Conservation (phyloP, 2,888 invertebrate genomes). For the Synanthedon myopaeformis region DNA sequence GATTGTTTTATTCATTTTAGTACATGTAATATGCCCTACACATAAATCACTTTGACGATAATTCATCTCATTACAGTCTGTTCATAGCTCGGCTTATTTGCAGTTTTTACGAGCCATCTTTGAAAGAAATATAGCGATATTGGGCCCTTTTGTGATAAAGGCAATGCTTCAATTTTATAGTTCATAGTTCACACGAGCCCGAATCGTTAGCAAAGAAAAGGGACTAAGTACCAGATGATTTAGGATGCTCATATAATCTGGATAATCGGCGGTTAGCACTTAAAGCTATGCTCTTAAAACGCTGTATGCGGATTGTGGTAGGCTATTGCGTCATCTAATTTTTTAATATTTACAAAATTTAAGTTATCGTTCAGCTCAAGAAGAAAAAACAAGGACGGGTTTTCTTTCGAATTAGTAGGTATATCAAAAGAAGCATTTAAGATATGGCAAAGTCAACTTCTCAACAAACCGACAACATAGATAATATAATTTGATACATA, state of each 20-base stretch:
- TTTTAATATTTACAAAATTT: no score
- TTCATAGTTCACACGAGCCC: slow-evolving; percentile 54
- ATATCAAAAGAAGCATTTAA: no score
- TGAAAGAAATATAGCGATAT: slow-evolving; percentile 45
- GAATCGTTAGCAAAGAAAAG: slow-evolving; percentile 30
- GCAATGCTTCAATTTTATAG: slow-evolving; percentile 66
- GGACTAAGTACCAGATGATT: slow-evolving; percentile 57
- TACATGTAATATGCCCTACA: slow-evolving; percentile 3
- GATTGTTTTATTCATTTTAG: not conserved
- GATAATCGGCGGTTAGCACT: slow-evolving; percentile 57
- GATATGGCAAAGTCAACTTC: no score
- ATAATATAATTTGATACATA: no score
- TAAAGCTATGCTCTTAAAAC: slow-evolving; percentile 32
- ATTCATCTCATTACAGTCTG: slow-evolving; percentile 34
- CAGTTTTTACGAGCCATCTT: slow-evolving; percentile 55
- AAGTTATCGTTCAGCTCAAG: no score
- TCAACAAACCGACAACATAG: no score
- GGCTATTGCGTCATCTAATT: not conserved
- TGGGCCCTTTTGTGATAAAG: slow-evolving; percentile 48
- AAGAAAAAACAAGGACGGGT: no score
- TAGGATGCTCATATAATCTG: slow-evolving; percentile 55
- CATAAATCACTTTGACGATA: slow-evolving; percentile 18
- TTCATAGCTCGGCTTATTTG: slow-evolving; percentile 46
- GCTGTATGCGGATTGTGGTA: slow-evolving; percentile 14
- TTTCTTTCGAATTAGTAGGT: no score